Evolutionary conservation across 2,888 invertebrate species (phyloP).

Genomic region (Parascotia fuliginaria): DNA sequence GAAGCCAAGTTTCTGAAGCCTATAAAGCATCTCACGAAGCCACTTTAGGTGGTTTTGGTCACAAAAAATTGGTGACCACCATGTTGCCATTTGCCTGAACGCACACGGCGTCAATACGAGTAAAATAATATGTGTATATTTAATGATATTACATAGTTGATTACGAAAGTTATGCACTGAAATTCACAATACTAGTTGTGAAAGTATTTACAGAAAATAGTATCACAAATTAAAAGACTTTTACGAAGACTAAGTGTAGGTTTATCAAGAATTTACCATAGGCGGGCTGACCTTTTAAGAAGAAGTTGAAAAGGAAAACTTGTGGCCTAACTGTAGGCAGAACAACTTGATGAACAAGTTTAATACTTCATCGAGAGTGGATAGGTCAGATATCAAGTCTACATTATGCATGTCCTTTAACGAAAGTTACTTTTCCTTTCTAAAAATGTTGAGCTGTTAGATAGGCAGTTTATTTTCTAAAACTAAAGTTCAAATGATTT

Average conservation of each 20-base stretch:
- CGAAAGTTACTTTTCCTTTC: constrained; percentile 29
- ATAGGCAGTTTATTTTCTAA: constrained; percentile 32
- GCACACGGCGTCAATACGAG: no score
- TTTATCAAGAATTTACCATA: constrained; percentile 21
- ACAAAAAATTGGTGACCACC: no score
- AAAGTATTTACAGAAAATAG: constrained; percentile 22
- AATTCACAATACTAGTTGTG: constrained; percentile 30
- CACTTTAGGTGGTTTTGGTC: no score
- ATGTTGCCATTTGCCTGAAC: no score
- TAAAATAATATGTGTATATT: no score
- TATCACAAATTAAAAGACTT: constrained; percentile 30
- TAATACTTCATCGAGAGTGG: constrained; percentile 30
- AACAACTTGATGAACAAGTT: constrained; percentile 41
- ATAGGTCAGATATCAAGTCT: constrained; percentile 28
- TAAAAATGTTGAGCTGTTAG: constrained; percentile 36
- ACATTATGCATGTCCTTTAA: constrained; percentile 22
- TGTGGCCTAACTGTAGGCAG: constrained; percentile 31
- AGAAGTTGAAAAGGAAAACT: constrained; percentile 55
- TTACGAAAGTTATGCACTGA: constrained; percentile 18
- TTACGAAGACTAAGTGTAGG: constrained; percentile 24
- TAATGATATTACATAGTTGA: no score
- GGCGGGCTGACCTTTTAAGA: constrained; percentile 34
- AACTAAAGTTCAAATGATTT: constrained; percentile 22
- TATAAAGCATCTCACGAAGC: no score
- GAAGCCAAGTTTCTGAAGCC: no score